Base-by-base conservation (phyloP, 2,888 invertebrate species). In the Lasioglossum lativentre region DNA sequence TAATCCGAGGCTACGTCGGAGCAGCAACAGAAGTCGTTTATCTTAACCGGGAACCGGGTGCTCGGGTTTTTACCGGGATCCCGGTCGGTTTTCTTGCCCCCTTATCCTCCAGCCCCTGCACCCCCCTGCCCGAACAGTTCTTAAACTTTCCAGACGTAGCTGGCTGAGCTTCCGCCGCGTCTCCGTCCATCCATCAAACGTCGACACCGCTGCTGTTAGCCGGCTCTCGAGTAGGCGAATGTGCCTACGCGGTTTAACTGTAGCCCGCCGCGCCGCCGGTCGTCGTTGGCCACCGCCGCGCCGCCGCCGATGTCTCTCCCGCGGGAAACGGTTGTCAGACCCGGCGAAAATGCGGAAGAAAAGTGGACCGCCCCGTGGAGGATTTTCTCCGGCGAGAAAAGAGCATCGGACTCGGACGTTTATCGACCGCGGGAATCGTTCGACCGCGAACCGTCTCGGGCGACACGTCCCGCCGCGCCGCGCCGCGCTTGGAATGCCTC, bases 291-390 rank as follows among this genome's bases (percentile, higher is more conserved):
- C 63, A 63, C 27, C 63, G 16, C 63, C 70, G 38, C 34, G n/a
- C n/a, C n/a, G n/a, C n/a, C n/a, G n/a, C 10, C 23, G 5, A 12
- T 23, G 38, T 70, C n/a, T 23, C 83, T 82, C 84, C 75, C 68
- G 73, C 19, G 84, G 73, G 79, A 86, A 38, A 76, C 82, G 86
- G 80, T 86, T 89, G 89, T 90, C 90, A 85, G 86, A 16, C 63
- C 76, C 76, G 90, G 82, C 42, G 82, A 85, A 87, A 86, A 87
- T 85, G 82, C 79, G 68, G 87, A 86, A 86, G 87, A 87, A 90
- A 89, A 85, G 87, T 86, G 85, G 88, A 83, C 79, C 77, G 27
- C 30, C 27, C 63, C 63, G 63, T 56, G 63, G 30, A 63, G 63
- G 30, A 63, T 63, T 63, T 27, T 16, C 30, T 30, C 6, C 27